A percentile compares a stretch with the other conserved stretches of the same genome.
Evolutionary conservation across 2,113 vertebrate genomes (phyloP).

Genomic region (Amblyornis subalaris): DNA sequence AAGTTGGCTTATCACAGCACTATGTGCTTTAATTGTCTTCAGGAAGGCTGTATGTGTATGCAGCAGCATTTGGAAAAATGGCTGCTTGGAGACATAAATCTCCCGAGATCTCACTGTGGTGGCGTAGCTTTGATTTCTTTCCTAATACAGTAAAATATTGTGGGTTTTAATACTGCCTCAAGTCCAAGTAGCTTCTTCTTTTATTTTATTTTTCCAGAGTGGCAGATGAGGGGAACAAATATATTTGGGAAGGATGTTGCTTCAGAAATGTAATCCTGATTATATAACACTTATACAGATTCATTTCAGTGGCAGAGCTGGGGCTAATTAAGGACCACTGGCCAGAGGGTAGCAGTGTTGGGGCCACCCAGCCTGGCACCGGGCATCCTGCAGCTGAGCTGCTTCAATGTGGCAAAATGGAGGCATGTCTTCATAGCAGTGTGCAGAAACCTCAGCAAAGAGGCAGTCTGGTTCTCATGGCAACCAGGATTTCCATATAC

Average conservation of each 20-base stretch:
- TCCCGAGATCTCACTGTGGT: not conserved
- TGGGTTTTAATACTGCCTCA: not conserved
- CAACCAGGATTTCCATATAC: slow-evolving; percentile 65
- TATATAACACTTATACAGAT: not conserved
- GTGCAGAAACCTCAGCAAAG: not conserved
- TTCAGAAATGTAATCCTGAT: not conserved
- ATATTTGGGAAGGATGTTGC: not conserved
- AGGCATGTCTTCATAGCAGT: not conserved
- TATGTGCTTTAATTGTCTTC: not conserved
- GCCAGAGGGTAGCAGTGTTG: not conserved
- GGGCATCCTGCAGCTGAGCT: not conserved
- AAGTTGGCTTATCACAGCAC: not conserved
- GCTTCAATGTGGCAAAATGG: not conserved
- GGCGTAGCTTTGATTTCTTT: not conserved
- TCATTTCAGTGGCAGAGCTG: not conserved
- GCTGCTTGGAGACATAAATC: not conserved
- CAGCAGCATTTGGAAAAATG: slow-evolving; percentile 13
- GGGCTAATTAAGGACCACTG: not conserved
- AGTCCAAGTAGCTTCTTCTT: not conserved
- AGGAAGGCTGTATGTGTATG: not conserved
- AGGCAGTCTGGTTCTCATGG: slow-evolving; percentile 58
- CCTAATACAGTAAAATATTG: not conserved
- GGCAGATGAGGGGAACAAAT: not conserved
- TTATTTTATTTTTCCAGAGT: not conserved
- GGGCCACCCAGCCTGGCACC: not conserved